Evolutionary conservation across 1,140 invertebrate genomes (phyloP).

Genomic region (Drosophila funebris): DNA sequence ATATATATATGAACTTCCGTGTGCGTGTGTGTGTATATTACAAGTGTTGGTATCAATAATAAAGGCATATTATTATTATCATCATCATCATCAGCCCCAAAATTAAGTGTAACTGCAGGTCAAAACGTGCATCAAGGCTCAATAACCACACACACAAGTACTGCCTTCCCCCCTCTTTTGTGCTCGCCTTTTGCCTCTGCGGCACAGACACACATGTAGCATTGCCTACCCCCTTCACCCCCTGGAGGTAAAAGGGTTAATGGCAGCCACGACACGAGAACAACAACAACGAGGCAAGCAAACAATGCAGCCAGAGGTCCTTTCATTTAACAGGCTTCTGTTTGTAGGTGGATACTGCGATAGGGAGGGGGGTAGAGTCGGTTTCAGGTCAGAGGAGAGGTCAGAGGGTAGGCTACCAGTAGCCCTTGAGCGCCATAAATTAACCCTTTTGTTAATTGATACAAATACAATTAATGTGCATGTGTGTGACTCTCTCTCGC

Average conservation of each 20-base stretch:
- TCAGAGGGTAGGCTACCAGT: conserved; percentile 24
- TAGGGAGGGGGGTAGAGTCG: too few relatives aligned
- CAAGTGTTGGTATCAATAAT: conserved; percentile 74
- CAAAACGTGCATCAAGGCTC: conserved; percentile 53
- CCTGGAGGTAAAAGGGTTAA: conserved; percentile 27
- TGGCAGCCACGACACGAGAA: conserved; percentile 32
- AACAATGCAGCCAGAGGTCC: conserved; percentile 41
- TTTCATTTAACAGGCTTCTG: conserved; percentile 5
- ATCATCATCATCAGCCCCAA: conserved; percentile 28
- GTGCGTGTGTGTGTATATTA: conserved; percentile 18
- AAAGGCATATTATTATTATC: conserved; percentile 53
- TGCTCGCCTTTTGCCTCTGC: not conserved
- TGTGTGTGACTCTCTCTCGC: conserved; percentile 1
- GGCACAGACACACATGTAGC: conserved; percentile 4
- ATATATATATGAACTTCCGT: too few relatives aligned
- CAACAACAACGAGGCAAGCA: conserved; percentile 22
- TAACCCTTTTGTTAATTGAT: conserved; percentile 84
- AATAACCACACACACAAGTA: not conserved
- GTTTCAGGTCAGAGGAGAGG: not conserved
- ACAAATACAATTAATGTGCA: conserved; percentile 81
- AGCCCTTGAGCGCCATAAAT: conserved; percentile 81
- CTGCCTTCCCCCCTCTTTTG: not conserved
- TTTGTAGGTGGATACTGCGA: not conserved
- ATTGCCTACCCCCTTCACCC: not conserved
- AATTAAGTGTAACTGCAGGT: conserved; percentile 77